Base-by-base conservation (phyloP, 2,113 vertebrate species). In the Pavo muticus region DNA sequence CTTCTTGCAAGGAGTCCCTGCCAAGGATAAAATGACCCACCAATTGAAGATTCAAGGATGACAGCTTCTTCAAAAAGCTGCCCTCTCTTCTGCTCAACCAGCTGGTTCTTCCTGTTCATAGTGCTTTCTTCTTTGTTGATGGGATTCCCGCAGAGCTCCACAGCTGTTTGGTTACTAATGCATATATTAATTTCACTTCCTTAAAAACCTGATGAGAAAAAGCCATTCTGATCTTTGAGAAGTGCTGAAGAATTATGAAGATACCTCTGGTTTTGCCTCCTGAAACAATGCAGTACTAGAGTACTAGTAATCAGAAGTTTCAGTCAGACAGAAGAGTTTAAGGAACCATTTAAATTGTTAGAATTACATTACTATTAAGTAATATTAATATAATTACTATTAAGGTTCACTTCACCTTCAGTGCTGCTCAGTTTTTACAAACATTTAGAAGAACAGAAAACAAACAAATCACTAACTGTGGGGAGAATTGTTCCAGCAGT, bases 21-120 rank as follows among this genome's bases (percentile, higher is more conserved):
- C 95, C 15, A 90, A 92, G 88, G 93, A 95, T 84, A 97, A 98
- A 98, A 97, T 95, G 97, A 96, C 95, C 94, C 84, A 80, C 77
- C 93, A 90, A 47, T 4, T 88, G 96, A 95, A 96, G 95, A 96
- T 87, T 96, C 52, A 77, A 70, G 47, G 82, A 95, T 96, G 97
- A 94, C 91, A 96, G 93, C 79, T 93, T 95, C 94, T 94, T 92
- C 83, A 81, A 54, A 87, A 77, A 94, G 95, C 90, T 93, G 93
- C 81, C 93, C 95, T 94, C 94, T 95, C 90, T 84, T 75, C 92
- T 92, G 89, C 96, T 97, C 94, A 96, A 64, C 94, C 92, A 73
- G 88, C 91, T 88, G 90, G 80, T 71, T 82, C 91, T 90, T 93
- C 93, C 89, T 88, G 39, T 86, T 71, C 67, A 82, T 39, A 69